Percentiles rank a stretch among this genome's conserved stretches.
These are phyloP conservation scores for Ennomos quercinarius DNA, from an alignment of 2,888 invertebrate species.

Conservation along the genomic window DNA sequence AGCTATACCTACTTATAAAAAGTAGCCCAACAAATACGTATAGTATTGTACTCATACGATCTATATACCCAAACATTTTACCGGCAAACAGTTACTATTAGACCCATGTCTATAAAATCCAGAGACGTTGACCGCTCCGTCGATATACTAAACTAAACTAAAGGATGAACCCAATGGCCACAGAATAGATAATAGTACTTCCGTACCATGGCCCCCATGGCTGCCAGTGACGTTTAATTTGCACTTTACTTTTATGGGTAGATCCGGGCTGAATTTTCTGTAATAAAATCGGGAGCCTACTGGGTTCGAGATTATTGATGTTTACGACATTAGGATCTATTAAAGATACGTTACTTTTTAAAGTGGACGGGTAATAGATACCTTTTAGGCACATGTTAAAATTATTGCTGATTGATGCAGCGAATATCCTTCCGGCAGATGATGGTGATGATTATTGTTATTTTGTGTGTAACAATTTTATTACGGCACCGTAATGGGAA, in stretches of 20 bases:
- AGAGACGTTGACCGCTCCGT: slow-evolving; percentile 23
- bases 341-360: background rate
- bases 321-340: slow-evolving; percentile 35
- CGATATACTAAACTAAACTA: slow-evolving; percentile 33
- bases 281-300: slow-evolving; percentile 34
- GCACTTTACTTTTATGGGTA: slow-evolving; percentile 51
- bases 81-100: background rate
- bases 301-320: slow-evolving; percentile 37
- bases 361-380: no score
- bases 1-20: no score
- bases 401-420: no score
- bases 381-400: no score
- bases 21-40: background rate
- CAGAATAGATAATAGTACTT: slow-evolving; percentile 4
- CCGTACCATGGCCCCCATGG: slow-evolving; percentile 34
- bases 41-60: background rate
- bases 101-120: slow-evolving; percentile 15
- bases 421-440: no score
- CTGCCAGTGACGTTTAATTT: slow-evolving; percentile 62
- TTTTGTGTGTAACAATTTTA: no score
- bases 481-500: no score
- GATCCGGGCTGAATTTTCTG: slow-evolving; percentile 43
- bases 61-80: no score
- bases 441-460: no score
- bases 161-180: slow-evolving; percentile 50